Base-by-base conservation (phyloP, 2,888 invertebrate genomes). In the Poecilus cupreus region DNA sequence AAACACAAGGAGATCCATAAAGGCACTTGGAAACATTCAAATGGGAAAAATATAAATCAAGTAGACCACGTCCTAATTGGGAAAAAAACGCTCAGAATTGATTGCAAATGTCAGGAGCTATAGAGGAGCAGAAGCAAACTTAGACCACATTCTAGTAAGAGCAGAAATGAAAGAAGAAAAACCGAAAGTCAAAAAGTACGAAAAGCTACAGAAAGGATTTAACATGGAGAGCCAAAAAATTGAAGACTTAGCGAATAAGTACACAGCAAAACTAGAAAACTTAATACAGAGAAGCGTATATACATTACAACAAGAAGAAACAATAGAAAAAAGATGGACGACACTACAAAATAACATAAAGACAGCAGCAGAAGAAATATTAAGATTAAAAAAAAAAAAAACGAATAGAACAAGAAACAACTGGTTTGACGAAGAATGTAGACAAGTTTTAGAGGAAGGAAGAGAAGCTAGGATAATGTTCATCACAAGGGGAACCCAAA, bases 121-220 rank as follows among this genome's bases (percentile, higher is more conserved):
- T 22, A 83, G 82, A 72, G 82, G 81, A 22, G 46, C 80, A 8
- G 81, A 82, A 18, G 43, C 77, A 3, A 82, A 82, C 39, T 82
- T 83, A 3, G 82, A 83, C 60, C 82, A 83, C 77, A 82, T 79
- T 18, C 16, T 83, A 18, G 81, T 83, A 22, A 54, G 60, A 51
- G 13, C 54, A 1, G 80, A 49, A 37, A 22, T 76, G 39, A 80
- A 74, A 72, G 37, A 80, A 11, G 80, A 11, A 54, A 82, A 80
- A 51, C 79, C 74, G 11, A 72, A 20, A 57, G 18, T 3, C 0
- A 13, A 57, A 57, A 26, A 24, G 18, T 3, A 57, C 16, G 16
- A 57, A n/a, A 11, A n/a, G 11, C 57, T 57, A 5, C 57, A 26
- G 11, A 20, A 43, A 43, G 43, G 43, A 13, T 43, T 43, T 10